Conservation (phyloP, 2,113 vertebrate species). For the Rhea americana region DNA sequence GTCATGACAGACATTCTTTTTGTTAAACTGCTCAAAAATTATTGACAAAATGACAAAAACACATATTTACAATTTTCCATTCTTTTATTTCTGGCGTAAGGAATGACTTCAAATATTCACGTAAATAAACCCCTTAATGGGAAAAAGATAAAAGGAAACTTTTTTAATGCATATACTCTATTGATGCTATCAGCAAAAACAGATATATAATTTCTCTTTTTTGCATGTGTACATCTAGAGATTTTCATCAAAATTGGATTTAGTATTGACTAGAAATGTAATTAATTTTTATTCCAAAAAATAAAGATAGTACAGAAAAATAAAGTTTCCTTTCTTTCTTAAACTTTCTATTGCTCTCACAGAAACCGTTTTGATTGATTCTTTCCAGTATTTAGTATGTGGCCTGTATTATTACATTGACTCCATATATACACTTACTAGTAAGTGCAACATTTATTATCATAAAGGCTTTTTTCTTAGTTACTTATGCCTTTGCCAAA, state of each 20-base stretch:
- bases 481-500: neutral
- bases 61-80: accelerated
- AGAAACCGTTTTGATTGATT: neutral
- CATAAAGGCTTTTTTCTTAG: neutral
- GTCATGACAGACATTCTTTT: neutral
- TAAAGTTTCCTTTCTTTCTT: neutral
- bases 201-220: neutral
- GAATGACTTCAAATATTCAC: neutral
- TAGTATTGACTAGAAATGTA: neutral
- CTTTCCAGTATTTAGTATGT: neutral
- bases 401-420: neutral
- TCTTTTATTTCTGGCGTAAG: neutral
- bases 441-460: neutral
- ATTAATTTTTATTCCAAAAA: neutral
- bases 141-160: neutral
- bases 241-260: neutral
- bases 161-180: neutral
- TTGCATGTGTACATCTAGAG: neutral
- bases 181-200: neutral
- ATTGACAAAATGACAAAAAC: neutral
- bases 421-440: neutral
- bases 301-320: neutral
- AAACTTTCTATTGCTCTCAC: neutral
- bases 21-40: neutral
- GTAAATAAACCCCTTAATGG: neutral